phyloP scores from a whole-genome alignment of 2,113 vertebrate species.

The Apodemus sylvaticus region DNA sequence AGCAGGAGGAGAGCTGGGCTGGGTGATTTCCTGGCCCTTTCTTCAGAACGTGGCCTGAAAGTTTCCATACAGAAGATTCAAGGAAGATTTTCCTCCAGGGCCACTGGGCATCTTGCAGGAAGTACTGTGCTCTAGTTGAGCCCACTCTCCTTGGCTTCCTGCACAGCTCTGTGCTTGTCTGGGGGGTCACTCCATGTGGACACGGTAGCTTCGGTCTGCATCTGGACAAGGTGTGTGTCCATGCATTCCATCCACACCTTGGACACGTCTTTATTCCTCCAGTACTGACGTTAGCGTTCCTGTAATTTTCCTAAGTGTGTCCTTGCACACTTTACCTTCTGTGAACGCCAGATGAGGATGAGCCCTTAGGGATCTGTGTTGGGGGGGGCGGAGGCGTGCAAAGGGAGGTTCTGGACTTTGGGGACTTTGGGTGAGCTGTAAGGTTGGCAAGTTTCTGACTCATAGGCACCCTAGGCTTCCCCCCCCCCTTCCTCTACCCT shows the following conservation, averaged over 20 bases:
- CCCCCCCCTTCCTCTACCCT: background rate
- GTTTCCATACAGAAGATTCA: background rate
- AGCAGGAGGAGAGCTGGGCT: background rate
- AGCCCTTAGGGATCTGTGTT: background rate
- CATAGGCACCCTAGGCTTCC: background rate
- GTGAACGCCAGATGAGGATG: background rate
- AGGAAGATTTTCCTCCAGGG: background rate
- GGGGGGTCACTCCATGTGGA: background rate
- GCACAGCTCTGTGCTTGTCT: background rate
- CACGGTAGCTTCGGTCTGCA: conserved; percentile 32
- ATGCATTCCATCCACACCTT: background rate
- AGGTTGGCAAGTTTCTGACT: background rate
- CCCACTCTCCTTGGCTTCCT: background rate
- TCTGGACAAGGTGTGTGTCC: background rate
- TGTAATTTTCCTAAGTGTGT: background rate
- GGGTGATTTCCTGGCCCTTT: background rate
- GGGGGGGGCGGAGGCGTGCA: background rate
- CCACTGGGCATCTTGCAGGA: background rate
- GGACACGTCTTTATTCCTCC: background rate
- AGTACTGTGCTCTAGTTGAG: background rate
- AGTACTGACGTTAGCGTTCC: background rate
- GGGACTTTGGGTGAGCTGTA: background rate
- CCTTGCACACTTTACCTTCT: background rate
- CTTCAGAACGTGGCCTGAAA: conserved; percentile 38
- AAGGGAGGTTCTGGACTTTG: background rate